Base-by-base conservation (phyloP, 2,797 vertebrate species). In the Arrhamphus sclerolepis region DNA sequence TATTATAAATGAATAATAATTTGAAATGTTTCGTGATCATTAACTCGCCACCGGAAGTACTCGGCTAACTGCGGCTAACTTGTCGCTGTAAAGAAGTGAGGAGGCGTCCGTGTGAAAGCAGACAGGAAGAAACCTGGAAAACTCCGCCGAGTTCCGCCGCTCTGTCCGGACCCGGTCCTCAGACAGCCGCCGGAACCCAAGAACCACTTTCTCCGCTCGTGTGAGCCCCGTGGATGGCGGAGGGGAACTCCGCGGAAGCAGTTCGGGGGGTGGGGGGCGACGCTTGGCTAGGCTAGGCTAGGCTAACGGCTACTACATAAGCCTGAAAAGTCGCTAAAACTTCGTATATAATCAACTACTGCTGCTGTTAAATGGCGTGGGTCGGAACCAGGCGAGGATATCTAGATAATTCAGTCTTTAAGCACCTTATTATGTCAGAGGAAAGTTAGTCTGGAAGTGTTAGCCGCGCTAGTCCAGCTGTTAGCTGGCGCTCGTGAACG, bases 101-200 rank as follows among this genome's bases (percentile, higher is more conserved):
- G 72, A 59, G 71, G 78, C 75, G 81, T 78, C 11, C 10, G 9
- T 9, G 31, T 11, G 10, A 34, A 34, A 34, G 2, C 31, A 75
- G 87, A 78, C 90, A 88, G 90, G 90, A 92, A 92, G 82, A 79
- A 78, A 72, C 67, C 17, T 60, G 50, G 43, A 57, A 71, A 70
- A 76, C 46, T 67, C 43, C 17, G 21, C 31, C 3, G 57, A 42
- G 2, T 50, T 48, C 21, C 2, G 49, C 44, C 20, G 43, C 6
- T 17, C 9, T 18, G 42, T 2, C 26, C 13, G 46, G 34, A 3
- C 20, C 9, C 38, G 2, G 43, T 11, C 5, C 0, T 14, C 3
- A 46, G 52, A 34, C 39, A 1, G 2, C 6, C 46, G 51, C 4
- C 2, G 17, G 52, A 34, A 11, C 8, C 16, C 9, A 16, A 3